phyloP scores from a whole-genome alignment of 1,140 invertebrate genomes.

The Hirudo medicinalis region DNA sequence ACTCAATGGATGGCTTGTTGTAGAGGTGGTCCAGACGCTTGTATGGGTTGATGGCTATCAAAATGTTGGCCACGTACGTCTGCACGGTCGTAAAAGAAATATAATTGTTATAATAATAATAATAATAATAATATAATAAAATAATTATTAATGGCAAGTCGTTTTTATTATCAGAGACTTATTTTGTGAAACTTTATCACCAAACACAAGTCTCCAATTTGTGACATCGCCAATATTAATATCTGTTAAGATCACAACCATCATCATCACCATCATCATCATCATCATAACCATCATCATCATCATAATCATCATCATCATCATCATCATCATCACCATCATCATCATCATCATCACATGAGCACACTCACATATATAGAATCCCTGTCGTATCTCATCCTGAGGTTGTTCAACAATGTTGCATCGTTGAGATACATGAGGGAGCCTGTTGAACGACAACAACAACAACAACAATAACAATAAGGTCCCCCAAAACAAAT shows the following conservation, averaged over 20 bases:
- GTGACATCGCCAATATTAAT: no score
- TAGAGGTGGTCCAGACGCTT: conserved; percentile 78
- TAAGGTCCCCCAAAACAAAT: no score
- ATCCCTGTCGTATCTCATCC: conserved; percentile 76
- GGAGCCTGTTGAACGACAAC: conserved; percentile 52
- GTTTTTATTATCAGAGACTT: no score
- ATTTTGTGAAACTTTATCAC: not conserved
- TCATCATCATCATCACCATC: not conserved
- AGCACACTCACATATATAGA: conserved; percentile 83
- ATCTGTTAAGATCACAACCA: no score
- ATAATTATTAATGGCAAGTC: not conserved
- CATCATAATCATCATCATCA: not conserved
- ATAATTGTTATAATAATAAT: not conserved
- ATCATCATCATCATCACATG: not conserved
- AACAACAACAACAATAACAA: conserved; percentile 7
- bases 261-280: not conserved
- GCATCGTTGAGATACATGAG: conserved; percentile 97
- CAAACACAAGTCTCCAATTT: not conserved
- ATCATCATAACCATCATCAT: not conserved
- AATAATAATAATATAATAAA: not conserved
- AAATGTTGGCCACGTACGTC: conserved; percentile 95
- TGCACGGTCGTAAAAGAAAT: conserved; percentile 37
- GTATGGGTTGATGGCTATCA: conserved; percentile 95
- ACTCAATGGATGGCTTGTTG: conserved; percentile 66
- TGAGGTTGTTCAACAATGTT: conserved; percentile 83